Evolutionary conservation across 1,140 invertebrate genomes (phyloP).

Genomic region (Halotydeus destructor): DNA sequence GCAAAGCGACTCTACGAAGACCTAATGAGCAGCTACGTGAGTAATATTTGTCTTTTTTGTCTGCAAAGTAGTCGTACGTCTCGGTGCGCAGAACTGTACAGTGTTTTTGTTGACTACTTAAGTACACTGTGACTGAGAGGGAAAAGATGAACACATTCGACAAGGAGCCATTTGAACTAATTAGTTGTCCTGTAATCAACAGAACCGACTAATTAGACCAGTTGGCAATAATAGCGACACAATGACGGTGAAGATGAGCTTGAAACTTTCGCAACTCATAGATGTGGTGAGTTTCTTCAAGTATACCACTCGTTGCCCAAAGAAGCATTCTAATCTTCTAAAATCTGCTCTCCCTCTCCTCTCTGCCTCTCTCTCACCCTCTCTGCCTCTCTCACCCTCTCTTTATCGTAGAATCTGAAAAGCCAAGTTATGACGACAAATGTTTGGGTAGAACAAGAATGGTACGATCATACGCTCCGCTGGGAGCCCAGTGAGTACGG

Average conservation of each 20-base stretch:
- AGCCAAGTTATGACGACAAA: conserved; percentile 77
- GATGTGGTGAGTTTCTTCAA: conserved; percentile 36
- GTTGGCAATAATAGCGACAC: conserved; percentile 84
- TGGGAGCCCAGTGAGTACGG: conserved; percentile 89
- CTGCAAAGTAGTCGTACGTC: too few species aligned
- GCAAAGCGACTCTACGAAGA: conserved; percentile 85
- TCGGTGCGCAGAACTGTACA: too few species aligned
- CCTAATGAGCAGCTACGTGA: conserved; percentile 82
- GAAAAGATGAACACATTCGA: too few species aligned
- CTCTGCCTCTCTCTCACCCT: conserved; percentile 1
- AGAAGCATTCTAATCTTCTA: background rate
- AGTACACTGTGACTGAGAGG: too few species aligned
- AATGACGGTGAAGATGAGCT: conserved; percentile 73
- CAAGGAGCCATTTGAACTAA: too few species aligned
- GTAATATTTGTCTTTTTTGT: too few species aligned
- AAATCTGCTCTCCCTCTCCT: background rate
- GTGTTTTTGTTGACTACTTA: too few species aligned
- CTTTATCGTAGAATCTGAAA: conserved; percentile 57
- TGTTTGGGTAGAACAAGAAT: conserved; percentile 74
- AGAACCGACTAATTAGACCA: conserved; percentile 88
- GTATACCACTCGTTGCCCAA: background rate
- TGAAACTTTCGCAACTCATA: conserved; percentile 32
- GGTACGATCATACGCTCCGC: conserved; percentile 80
- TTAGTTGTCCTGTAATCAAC: too few species aligned
- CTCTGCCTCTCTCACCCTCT: conserved; percentile 1